Base-by-base conservation (phyloP, 1,140 invertebrate species). In the Planococcus citri region DNA sequence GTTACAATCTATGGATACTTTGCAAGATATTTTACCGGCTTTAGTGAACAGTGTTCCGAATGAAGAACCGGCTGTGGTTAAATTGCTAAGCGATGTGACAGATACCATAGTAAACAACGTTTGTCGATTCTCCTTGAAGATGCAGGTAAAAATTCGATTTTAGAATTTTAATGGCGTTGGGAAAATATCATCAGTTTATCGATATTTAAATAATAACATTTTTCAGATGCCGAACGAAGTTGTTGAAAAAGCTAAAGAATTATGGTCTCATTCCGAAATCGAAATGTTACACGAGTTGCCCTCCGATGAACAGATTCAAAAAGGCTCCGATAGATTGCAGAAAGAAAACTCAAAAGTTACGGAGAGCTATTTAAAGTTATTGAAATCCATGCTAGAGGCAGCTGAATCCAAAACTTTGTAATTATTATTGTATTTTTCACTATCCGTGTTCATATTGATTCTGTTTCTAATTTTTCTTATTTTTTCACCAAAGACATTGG, bases 21-120 rank as follows among this genome's bases (percentile, higher is more conserved):
- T 94, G 1, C 76, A 78, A 22, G 77, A 82, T 24, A 75, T 93
- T 4, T 94, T 92, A 91, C 87, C 90, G 1, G 85, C 85, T 1
- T 72, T 93, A 4, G 80, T 91, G 0, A 76, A 83, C 72, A 85
- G 88, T 1, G 83, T 86, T 72, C 86, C 89, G 68, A 90, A 88
- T 0, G 91, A 94, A 75, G 92, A 93, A 76, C 83, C 85, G 1
- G 91, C 88, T 10, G 86, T 94, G 33, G 85, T 92, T 58, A 82
- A 80, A 41, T 77, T 95, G 37, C 84, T 94, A 68, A 88, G 91
- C 70, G 77, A 73, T 10, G 75, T 88, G 27, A 74, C 80, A 8
- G 81, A 84, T 8, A 76, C 72, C 0, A 75, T 86, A 1, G 76
- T 75, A 27, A 80, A 79, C 51, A 76, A 79, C 51, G 86, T 86